These are phyloP conservation scores for Argyra leucocephala DNA, from an alignment of 2,888 invertebrate species.

Conservation along the genomic window DNA sequence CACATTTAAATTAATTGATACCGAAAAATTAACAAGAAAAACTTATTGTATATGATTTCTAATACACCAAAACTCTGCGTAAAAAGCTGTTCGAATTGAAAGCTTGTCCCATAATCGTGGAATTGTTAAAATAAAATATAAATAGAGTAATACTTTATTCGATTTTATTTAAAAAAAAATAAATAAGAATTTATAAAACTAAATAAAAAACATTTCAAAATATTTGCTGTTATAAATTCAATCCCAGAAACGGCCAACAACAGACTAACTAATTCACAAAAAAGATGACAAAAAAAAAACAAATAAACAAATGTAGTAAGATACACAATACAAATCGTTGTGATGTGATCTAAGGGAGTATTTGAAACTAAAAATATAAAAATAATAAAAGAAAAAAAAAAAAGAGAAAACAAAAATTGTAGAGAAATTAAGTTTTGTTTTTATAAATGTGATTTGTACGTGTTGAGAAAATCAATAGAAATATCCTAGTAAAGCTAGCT, in stretches of 20 bases:
- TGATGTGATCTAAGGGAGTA: not conserved
- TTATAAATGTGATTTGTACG: slow-evolving; percentile 6
- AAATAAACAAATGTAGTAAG: not conserved
- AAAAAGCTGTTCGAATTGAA: too few relatives aligned
- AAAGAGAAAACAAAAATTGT: not conserved
- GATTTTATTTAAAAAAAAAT: too few relatives aligned
- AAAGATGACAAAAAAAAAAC: not conserved
- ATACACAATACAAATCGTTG: not conserved
- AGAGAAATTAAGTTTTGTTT: not conserved
- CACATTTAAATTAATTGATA: too few relatives aligned
- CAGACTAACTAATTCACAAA: not conserved
- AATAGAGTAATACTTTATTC: too few relatives aligned
- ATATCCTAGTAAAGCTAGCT: not conserved
- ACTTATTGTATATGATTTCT: too few relatives aligned
- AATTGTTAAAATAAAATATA: too few relatives aligned
- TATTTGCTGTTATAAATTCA: too few relatives aligned
- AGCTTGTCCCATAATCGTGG: too few relatives aligned
- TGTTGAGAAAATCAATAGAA: not conserved
- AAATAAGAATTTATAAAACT: too few relatives aligned
- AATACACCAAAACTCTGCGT: too few relatives aligned
- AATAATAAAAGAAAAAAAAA: not conserved
- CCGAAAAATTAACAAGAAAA: too few relatives aligned
- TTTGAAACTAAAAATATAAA: not conserved
- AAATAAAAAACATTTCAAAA: too few relatives aligned
- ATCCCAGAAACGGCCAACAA: not conserved